phyloP scores from a whole-genome alignment of 2,888 invertebrate genomes.

The Matsumyia berberina region DNA sequence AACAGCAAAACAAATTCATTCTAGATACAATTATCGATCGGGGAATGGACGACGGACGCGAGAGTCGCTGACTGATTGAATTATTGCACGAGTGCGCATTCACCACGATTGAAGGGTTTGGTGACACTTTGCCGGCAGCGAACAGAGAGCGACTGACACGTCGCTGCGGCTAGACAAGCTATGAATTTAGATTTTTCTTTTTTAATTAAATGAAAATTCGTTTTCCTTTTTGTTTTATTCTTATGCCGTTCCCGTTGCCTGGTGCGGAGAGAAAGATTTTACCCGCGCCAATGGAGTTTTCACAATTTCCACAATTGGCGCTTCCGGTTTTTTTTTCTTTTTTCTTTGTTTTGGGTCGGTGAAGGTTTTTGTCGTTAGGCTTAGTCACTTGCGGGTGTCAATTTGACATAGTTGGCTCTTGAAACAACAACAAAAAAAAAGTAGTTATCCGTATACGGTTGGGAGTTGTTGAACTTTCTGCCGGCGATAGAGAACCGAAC shows the following conservation, averaged over 20 bases:
- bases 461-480: conserved; percentile 71
- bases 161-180: conserved; percentile 55
- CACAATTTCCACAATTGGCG: conserved; percentile 75
- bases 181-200: conserved; percentile 69
- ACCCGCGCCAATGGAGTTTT: conserved; percentile 56
- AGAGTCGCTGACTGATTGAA: conserved; percentile 62
- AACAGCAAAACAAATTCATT: conserved; percentile 55
- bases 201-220: conserved; percentile 65
- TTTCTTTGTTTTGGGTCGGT: conserved; percentile 3
- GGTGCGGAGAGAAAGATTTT: conserved; percentile 26
- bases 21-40: conserved; percentile 64
- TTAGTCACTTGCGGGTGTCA: conserved; percentile 75
- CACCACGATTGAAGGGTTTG: conserved; percentile 72
- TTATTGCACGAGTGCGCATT: conserved; percentile 75
- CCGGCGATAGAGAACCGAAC: conserved; percentile 10
- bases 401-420: conserved; percentile 66
- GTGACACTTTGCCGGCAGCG: conserved; percentile 70
- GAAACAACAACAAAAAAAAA: conserved; percentile 25
- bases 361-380: conserved; percentile 51
- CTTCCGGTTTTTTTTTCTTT: conserved; percentile 62
- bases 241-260: conserved; percentile 6
- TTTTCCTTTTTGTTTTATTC: conserved; percentile 52
- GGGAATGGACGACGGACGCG: neutral
- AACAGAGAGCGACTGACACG: conserved; percentile 52
- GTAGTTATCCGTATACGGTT: conserved; percentile 59